These are phyloP conservation scores for Apodemia hepburni DNA, from an alignment of 2,888 invertebrate genomes.

Conservation along the genomic window DNA sequence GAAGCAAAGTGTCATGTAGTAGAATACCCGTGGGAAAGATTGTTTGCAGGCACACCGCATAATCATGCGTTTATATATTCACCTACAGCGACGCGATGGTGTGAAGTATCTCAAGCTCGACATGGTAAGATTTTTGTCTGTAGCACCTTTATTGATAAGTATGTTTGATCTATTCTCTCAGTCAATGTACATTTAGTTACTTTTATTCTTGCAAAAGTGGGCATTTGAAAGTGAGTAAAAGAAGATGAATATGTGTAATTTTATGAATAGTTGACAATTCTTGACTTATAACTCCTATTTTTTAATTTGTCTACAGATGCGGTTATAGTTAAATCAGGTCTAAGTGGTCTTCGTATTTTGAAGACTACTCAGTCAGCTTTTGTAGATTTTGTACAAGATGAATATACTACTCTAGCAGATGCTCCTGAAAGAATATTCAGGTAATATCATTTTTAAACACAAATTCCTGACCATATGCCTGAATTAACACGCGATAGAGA, in stretches of 20 bases:
- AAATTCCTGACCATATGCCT: no score
- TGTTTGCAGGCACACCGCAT: constrained; percentile 78
- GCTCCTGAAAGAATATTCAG: constrained; percentile 87
- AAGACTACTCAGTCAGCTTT: constrained; percentile 92
- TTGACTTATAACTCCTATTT: no score
- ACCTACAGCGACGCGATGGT: constrained; percentile 84
- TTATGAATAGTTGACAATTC: no score
- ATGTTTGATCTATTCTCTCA: background rate
- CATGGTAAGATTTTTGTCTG: constrained; percentile 78
- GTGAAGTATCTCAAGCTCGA: constrained; percentile 83
- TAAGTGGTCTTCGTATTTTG: constrained; percentile 85
- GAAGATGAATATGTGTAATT: no score
- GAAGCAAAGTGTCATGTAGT: constrained; percentile 85
- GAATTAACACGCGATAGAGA: no score
- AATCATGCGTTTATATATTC: constrained; percentile 89
- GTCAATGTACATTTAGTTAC: background rate
- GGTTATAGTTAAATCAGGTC: constrained; percentile 83
- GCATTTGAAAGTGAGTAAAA: no score
- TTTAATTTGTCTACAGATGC: constrained; percentile 49
- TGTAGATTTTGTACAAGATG: constrained; percentile 88
- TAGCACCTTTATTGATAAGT: background rate
- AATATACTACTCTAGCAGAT: constrained; percentile 87
- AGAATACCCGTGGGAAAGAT: constrained; percentile 89
- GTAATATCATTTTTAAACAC: constrained; percentile 33
- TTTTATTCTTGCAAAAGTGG: constrained; percentile 19